Base-by-base conservation (phyloP, 2,888 invertebrate genomes). In the Tridacna crocea region DNA sequence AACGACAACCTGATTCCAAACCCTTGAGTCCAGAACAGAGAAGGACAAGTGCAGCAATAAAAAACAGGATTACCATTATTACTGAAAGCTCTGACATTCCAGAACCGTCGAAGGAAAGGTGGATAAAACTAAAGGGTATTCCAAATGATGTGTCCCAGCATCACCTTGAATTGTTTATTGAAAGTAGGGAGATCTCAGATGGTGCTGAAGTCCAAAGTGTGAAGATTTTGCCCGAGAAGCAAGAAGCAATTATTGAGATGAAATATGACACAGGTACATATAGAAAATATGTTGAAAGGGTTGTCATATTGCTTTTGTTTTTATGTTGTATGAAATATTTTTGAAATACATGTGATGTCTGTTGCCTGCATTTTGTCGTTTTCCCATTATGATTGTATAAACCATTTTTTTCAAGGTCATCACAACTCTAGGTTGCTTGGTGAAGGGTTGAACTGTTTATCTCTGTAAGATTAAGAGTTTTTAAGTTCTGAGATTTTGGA, bases 111-210 rank as follows among this genome's bases (percentile, higher is more conserved):
- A 46, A 17, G 13, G 46, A 70, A 17, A 70, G 48, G 51, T 61
- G 19, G 47, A 74, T 74, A 60, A 74, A 61, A 61, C 12, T 74
- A n/a, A 24, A 60, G 24, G 74, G 74, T 13, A 8, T 74, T 47
- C 22, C 60, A 47, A 19, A 22, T n/a, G 47, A 27, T 22, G 47
- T 61, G 47, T 61, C 61, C 19, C 11, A 60, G 22, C 61, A 74
- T 36, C 12, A 19, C 11, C 10, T 74, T 6, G 61, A 74, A 47
- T 61, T 74, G 60, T 74, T 60, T 19, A 36, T 74, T 36, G 74
- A 74, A 24, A 61, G 46, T 4, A 10, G 15, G 47, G 47, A 74
- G 46, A 46, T 60, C 15, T 78, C 78, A 6, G 75, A 55, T 8
- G 51, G 66, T 12, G 75, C 24, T 17, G 75, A 75, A 27, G 47